phyloP scores from a whole-genome alignment of 1,140 invertebrate species.

The Lordiphosa mommai region DNA sequence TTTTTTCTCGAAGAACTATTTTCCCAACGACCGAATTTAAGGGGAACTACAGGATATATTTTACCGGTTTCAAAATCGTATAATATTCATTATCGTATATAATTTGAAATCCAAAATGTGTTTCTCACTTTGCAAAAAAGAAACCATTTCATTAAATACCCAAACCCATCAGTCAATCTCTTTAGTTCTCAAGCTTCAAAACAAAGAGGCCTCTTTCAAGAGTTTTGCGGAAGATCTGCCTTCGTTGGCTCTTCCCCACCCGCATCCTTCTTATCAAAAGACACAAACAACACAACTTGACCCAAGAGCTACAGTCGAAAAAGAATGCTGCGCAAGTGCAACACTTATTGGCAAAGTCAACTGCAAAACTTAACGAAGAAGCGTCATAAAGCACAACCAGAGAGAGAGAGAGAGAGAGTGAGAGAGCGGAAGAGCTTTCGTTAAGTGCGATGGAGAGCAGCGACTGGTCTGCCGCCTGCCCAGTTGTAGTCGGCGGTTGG shows the following conservation, averaged over 20 bases:
- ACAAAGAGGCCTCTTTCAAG: conserved; percentile 7
- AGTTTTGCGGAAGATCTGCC: neutral
- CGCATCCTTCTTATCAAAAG: conserved; percentile 29
- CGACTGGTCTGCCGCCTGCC: conserved; percentile 8
- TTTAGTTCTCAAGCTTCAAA: too few relatives aligned
- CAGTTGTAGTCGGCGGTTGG: neutral
- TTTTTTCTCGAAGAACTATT: too few relatives aligned
- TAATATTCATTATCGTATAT: too few relatives aligned
- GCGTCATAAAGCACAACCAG: conserved; percentile 26
- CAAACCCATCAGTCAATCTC: too few relatives aligned
- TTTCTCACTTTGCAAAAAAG: too few relatives aligned
- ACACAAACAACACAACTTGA: conserved; percentile 20
- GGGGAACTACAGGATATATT: too few relatives aligned
- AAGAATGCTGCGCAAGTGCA: conserved; percentile 60
- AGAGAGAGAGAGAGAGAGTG: neutral
- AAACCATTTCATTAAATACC: too few relatives aligned
- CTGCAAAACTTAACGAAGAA: conserved; percentile 25
- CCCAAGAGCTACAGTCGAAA: conserved; percentile 5
- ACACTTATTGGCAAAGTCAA: conserved; percentile 10
- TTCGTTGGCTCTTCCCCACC: conserved; percentile 4
- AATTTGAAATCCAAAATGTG: too few relatives aligned
- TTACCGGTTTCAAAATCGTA: too few relatives aligned
- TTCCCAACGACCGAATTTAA: too few relatives aligned
- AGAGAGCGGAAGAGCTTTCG: conserved; percentile 18
- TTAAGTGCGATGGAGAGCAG: conserved; percentile 12